phyloP scores from a whole-genome alignment of 2,888 invertebrate genomes.

The Disparrhopalites patrizii region DNA sequence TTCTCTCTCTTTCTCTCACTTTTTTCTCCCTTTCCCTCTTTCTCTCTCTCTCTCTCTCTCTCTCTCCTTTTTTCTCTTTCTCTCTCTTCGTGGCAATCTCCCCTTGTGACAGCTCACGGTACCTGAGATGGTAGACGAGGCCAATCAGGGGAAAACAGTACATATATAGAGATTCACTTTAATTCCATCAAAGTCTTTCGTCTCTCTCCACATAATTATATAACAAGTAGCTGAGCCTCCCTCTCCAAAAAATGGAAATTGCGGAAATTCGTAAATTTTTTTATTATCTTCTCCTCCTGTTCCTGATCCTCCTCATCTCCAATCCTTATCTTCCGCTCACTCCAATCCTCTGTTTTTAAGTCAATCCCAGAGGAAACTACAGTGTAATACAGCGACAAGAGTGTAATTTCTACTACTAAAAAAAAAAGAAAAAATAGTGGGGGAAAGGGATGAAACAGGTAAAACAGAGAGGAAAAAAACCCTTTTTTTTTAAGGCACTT shows the following conservation, averaged over 20 bases:
- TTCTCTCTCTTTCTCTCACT: too few relatives aligned
- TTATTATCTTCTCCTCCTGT: background rate
- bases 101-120: too few relatives aligned
- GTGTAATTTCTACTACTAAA: background rate
- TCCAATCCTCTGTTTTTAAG: background rate
- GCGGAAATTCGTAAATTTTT: constrained; percentile 13
- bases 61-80: too few relatives aligned
- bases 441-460: background rate
- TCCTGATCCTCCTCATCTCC: too few relatives aligned
- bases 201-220: background rate
- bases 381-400: background rate
- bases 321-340: background rate
- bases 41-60: too few relatives aligned
- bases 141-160: too few relatives aligned
- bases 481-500: constrained; percentile 5
- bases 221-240: too few relatives aligned
- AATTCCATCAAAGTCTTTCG: background rate
- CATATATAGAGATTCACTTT: background rate
- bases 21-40: too few relatives aligned
- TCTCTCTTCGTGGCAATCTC: too few relatives aligned
- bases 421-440: background rate
- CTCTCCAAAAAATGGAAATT: background rate
- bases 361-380: too few relatives aligned
- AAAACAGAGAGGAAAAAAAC: constrained; percentile 6
- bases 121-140: too few relatives aligned